Percentiles rank a stretch among this genome's conserved stretches.
Conservation (phyloP, 2,888 invertebrate species). For the Athalia circularis region DNA sequence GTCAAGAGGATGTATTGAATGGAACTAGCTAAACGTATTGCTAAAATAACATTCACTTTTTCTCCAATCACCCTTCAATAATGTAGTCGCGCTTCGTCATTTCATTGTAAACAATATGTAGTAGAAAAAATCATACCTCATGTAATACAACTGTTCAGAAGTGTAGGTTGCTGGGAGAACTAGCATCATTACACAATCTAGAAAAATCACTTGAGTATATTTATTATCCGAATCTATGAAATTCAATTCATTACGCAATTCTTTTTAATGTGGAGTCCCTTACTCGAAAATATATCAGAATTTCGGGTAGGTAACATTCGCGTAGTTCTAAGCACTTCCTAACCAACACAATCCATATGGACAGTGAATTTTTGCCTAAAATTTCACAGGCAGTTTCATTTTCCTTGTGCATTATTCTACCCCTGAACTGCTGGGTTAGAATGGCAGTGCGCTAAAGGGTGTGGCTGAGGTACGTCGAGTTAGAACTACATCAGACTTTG, state of each 20-base stretch:
- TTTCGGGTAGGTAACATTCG: background rate
- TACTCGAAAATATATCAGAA: background rate
- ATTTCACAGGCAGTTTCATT: background rate
- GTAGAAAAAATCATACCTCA: too few relatives aligned
- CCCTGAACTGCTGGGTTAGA: background rate
- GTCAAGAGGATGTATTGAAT: background rate
- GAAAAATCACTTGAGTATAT: too few relatives aligned
- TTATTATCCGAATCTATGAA: too few relatives aligned
- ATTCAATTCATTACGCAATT: too few relatives aligned
- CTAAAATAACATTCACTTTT: too few relatives aligned
- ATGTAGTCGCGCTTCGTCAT: too few relatives aligned
- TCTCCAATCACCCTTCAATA: too few relatives aligned
- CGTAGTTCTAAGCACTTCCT: background rate
- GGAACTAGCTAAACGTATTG: background rate
- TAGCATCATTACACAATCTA: too few relatives aligned
- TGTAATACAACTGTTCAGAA: too few relatives aligned
- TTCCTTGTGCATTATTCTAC: background rate
- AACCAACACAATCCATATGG: background rate
- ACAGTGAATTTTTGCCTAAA: conserved; percentile 7
- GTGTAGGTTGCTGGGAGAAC: too few relatives aligned
- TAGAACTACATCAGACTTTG: background rate
- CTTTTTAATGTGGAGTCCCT: background rate
- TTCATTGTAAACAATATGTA: too few relatives aligned
- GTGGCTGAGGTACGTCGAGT: background rate
- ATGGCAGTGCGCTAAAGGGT: background rate